These are phyloP conservation scores for Amyelois transitella DNA, from an alignment of 1,140 invertebrate species.

Conservation along the genomic window DNA sequence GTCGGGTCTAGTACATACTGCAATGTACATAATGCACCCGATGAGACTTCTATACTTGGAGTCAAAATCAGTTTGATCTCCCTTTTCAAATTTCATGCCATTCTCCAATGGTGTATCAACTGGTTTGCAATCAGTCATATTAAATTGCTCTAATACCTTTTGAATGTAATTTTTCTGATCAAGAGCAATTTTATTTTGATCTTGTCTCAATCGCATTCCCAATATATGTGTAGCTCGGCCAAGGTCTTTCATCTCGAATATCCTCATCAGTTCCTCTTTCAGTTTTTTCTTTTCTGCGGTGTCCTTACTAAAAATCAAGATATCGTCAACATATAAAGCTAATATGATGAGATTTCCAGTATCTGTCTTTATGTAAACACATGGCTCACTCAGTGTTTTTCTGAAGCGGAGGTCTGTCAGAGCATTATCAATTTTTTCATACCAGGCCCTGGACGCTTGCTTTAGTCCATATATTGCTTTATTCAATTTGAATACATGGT, in stretches of 20 bases:
- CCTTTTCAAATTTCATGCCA: too few relatives aligned
- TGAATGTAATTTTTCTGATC: too few relatives aligned
- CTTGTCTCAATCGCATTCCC: background rate
- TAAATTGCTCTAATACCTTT: too few relatives aligned
- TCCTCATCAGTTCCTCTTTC: background rate
- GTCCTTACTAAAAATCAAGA: slow-evolving; percentile 15
- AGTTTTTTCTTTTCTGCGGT: background rate
- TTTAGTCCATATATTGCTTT: slow-evolving; percentile 65
- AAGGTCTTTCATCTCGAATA: background rate
- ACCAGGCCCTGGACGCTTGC: slow-evolving; percentile 59
- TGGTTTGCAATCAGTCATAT: too few relatives aligned
- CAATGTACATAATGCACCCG: slow-evolving; percentile 4
- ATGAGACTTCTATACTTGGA: background rate
- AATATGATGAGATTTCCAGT: slow-evolving; percentile 7
- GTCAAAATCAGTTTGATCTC: too few relatives aligned
- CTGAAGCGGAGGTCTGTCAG: slow-evolving; percentile 8
- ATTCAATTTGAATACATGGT: slow-evolving; percentile 36
- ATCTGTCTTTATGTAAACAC: slow-evolving; percentile 13
- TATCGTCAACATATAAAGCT: slow-evolving; percentile 34
- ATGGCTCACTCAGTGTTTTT: slow-evolving; percentile 12
- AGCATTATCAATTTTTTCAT: slow-evolving; percentile 22
- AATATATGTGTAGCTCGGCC: background rate
- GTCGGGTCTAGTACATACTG: slow-evolving; percentile 5
- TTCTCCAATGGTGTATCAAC: too few relatives aligned
- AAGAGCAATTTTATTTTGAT: too few relatives aligned